Evolutionary conservation across 2,888 invertebrate species (phyloP).

Genomic region (Dryobotodes eremita): DNA sequence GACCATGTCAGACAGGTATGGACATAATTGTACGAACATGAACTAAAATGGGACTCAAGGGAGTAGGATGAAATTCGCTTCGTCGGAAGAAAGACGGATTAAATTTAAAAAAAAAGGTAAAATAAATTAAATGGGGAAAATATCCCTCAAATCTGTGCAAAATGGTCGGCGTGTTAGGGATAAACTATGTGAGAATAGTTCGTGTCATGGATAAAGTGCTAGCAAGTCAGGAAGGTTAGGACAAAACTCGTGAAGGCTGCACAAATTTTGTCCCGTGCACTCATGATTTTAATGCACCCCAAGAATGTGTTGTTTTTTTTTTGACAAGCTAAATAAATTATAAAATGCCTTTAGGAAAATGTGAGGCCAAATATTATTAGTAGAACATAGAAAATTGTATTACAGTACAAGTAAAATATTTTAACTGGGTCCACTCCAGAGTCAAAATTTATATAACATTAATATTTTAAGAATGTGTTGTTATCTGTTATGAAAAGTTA

Average conservation of each 20-base stretch:
- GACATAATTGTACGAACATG: too few relatives aligned
- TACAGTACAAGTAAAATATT: neutral
- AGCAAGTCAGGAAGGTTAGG: neutral
- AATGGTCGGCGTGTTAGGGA: neutral
- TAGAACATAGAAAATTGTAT: neutral
- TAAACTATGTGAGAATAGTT: neutral
- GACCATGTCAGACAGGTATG: conserved; percentile 94
- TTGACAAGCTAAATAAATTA: neutral
- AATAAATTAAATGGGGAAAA: neutral
- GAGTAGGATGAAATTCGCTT: too few relatives aligned
- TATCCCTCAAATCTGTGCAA: neutral
- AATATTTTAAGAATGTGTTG: too few relatives aligned
- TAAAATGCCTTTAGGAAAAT: neutral
- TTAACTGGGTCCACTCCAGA: neutral
- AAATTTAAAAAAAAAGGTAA: too few relatives aligned
- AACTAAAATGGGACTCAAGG: neutral
- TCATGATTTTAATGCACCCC: too few relatives aligned
- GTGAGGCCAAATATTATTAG: neutral
- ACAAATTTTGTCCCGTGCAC: neutral
- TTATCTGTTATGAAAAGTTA: too few relatives aligned
- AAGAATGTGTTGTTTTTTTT: neutral
- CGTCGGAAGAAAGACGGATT: too few relatives aligned
- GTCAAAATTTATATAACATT: neutral
- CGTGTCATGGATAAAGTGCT: neutral
- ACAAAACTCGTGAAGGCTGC: neutral